Evolutionary conservation across 2,888 invertebrate genomes (phyloP), one percentile per base, ranked within the genome.

Genomic region (Lochmaea crataegi): DNA sequence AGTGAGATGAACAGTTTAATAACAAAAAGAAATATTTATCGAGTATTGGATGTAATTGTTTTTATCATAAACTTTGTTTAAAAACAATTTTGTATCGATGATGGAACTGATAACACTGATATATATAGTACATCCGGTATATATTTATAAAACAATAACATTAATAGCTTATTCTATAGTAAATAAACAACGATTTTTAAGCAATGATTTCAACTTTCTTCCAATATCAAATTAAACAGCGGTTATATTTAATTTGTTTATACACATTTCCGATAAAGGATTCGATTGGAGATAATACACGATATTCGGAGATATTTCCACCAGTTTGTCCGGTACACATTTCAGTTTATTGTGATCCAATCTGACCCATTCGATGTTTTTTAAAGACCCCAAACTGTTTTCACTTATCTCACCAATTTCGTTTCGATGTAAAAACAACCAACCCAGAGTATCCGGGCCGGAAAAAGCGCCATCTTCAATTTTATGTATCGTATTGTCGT

Each of bases 271-370:
- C 56, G 82, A 79, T 42, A 84, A 73, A 7, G 84, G 84, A 76
- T 84, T 85, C 26, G 82, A 81, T 57, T 81, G 82, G 2, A 85
- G 77, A 78, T 85, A 85, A 76, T 82, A 82, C n/a, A 78, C 77
- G 18, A 84, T 79, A 75, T 82, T 83, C 5, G 83, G 83, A 7
- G 83, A 82, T 71, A 84, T 82, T 26, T 82, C 76, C 7, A 83
- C 77, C 16, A 84, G 69, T 70, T 81, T 82, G 48, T 82, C 80
- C 4, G 85, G 85, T 38, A 85, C 79, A 71, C 85, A 85, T 32
- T 76, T 78, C 12, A 85, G 71, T 61, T 79, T 76, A 75, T 85
- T 85, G 67, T 81, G 79, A 70, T 83, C 83, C 18, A 85, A 77
- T 71, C 84, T 78, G 22, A 85, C 71, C 84, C 84, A 85, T 69